Percentiles rank a stretch among this genome's conserved stretches.
phyloP scores from a whole-genome alignment of 2,888 invertebrate genomes.

The Plusia festucae region DNA sequence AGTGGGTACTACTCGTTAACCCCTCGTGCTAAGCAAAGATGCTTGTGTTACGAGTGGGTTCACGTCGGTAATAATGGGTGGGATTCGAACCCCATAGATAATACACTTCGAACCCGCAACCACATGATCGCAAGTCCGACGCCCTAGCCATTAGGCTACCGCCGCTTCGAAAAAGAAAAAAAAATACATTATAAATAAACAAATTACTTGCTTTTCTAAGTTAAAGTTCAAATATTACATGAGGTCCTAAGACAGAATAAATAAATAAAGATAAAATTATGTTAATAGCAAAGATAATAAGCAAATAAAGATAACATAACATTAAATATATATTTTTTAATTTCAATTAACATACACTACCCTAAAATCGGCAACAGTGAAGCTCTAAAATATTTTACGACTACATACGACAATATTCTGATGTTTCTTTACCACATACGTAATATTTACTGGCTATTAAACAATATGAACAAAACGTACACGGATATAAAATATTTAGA shows the following conservation, averaged over 20 bases:
- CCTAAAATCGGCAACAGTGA: background rate
- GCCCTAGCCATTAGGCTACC: too few relatives aligned
- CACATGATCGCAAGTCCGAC: too few relatives aligned
- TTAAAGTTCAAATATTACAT: background rate
- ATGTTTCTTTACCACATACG: slow-evolving; percentile 11
- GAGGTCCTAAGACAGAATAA: background rate
- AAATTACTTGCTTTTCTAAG: too few relatives aligned
- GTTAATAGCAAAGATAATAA: background rate
- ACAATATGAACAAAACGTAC: slow-evolving; percentile 37
- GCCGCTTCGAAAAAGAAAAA: too few relatives aligned
- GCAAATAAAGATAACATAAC: background rate
- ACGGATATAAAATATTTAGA: slow-evolving; percentile 41
- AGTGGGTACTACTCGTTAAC: too few relatives aligned
- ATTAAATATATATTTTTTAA: background rate
- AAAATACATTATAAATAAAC: too few relatives aligned
- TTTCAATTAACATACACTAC: background rate
- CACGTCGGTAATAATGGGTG: too few relatives aligned
- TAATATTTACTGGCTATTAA: slow-evolving; percentile 46
- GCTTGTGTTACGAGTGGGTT: too few relatives aligned
- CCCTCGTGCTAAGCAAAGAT: too few relatives aligned
- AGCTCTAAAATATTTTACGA: slow-evolving; percentile 8
- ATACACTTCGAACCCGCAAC: too few relatives aligned
- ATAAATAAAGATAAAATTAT: background rate
- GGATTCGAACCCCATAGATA: too few relatives aligned
- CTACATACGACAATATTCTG: slow-evolving; percentile 12